These are phyloP conservation scores for Anniella stebbinsi DNA, from an alignment of 2,797 vertebrate genomes.

Conservation along the genomic window DNA sequence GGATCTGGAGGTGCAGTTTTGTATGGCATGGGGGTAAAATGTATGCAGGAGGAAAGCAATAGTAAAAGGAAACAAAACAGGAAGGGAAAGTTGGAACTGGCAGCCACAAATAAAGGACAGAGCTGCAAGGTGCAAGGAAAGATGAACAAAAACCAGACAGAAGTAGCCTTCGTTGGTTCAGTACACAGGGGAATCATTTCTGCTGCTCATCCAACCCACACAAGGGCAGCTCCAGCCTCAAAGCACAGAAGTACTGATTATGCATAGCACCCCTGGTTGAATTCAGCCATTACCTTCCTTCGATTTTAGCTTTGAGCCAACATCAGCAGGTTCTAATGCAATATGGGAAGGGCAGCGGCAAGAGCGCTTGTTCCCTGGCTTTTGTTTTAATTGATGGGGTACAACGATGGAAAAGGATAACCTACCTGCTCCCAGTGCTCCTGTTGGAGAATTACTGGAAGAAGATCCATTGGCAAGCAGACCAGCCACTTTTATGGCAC, in stretches of 20 bases:
- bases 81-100: background rate
- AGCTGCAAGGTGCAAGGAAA: conserved; percentile 7
- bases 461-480: conserved; percentile 77
- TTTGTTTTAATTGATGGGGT: conserved; percentile 24
- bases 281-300: background rate
- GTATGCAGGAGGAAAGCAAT: background rate
- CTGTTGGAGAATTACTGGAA: conserved; percentile 80
- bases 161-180: background rate
- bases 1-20: background rate
- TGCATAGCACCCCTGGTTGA: background rate
- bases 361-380: background rate
- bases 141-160: background rate
- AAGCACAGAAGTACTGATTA: background rate
- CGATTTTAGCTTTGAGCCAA: conserved; percentile 6
- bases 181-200: background rate
- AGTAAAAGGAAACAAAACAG: background rate
- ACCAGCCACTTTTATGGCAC: conserved; percentile 88
- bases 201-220: background rate
- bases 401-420: conserved; percentile 53
- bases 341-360: background rate
- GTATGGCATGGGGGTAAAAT: background rate
- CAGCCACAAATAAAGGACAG: background rate
- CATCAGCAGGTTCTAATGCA: background rate
- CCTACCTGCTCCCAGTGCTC: conserved; percentile 80
- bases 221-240: background rate